Conservation (phyloP, 2,888 invertebrate species). For the Colostygia pectinataria region DNA sequence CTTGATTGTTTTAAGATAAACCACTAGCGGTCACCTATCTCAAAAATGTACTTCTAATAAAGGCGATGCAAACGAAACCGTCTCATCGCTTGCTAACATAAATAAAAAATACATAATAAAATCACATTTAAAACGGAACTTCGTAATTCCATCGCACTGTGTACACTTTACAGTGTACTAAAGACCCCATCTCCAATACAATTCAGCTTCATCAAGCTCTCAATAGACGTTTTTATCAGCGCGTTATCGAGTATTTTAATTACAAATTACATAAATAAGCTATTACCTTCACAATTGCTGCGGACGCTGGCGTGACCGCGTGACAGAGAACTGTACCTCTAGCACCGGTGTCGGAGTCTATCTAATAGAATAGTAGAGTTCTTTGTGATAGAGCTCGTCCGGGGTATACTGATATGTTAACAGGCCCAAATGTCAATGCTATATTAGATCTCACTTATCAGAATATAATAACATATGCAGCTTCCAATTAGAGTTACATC, state of each 20-base stretch:
- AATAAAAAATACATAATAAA: conserved; percentile 6
- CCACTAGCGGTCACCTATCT: too few relatives aligned
- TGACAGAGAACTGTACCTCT: conserved; percentile 54
- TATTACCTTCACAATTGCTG: conserved; percentile 62
- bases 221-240: conserved; percentile 51
- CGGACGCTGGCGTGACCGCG: conserved; percentile 61
- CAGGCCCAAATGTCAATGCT: too few relatives aligned
- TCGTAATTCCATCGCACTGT: not conserved
- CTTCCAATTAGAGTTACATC: too few relatives aligned
- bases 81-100: too few relatives aligned
- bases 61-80: too few relatives aligned
- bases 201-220: conserved; percentile 59
- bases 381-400: too few relatives aligned
- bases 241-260: conserved; percentile 65
- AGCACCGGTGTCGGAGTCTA: not conserved
- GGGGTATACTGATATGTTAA: too few relatives aligned
- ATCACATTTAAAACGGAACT: conserved; percentile 1
- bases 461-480: too few relatives aligned
- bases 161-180: conserved; percentile 33
- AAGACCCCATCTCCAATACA: conserved; percentile 43
- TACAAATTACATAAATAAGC: conserved; percentile 71
- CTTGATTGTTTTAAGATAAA: too few relatives aligned
- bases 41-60: too few relatives aligned
- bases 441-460: too few relatives aligned
- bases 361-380: not conserved